Conservation (phyloP, 2,113 vertebrate species). For the Protobothrops flavoviridis region DNA sequence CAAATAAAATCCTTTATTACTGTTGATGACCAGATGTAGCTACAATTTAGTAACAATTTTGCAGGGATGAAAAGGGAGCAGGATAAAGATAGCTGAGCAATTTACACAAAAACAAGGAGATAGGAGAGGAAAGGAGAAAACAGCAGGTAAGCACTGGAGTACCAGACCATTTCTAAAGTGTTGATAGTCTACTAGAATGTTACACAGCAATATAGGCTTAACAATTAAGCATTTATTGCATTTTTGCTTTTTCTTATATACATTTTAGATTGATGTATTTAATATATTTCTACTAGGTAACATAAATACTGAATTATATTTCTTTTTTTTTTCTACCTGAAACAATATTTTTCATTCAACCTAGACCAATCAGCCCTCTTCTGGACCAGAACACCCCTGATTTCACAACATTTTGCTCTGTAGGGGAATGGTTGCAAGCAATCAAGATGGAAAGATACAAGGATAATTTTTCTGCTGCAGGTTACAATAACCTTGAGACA, state of each 20-base stretch:
- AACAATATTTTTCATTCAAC: slow-evolving; percentile 67
- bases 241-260: neutral
- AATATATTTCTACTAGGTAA: neutral
- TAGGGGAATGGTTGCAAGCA: slow-evolving; percentile 98
- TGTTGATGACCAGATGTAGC: neutral
- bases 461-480: slow-evolving; percentile 97
- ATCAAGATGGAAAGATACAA: slow-evolving; percentile 99
- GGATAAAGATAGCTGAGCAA: neutral
- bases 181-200: neutral
- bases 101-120: neutral
- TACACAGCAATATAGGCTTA: neutral
- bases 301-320: slow-evolving; percentile 54
- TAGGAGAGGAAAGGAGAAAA: neutral
- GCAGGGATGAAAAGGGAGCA: neutral
- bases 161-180: neutral
- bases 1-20: neutral
- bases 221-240: neutral
- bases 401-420: slow-evolving; percentile 94
- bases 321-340: slow-evolving; percentile 50
- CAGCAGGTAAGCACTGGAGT: neutral
- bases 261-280: neutral
- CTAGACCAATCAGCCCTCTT: slow-evolving; percentile 95
- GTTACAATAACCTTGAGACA: slow-evolving; percentile 95
- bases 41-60: neutral
- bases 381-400: slow-evolving; percentile 96